Evolutionary conservation across 2,888 invertebrate genomes (phyloP), one percentile per base, ranked within the genome.

Genomic region (Osmoderma eremita): DNA sequence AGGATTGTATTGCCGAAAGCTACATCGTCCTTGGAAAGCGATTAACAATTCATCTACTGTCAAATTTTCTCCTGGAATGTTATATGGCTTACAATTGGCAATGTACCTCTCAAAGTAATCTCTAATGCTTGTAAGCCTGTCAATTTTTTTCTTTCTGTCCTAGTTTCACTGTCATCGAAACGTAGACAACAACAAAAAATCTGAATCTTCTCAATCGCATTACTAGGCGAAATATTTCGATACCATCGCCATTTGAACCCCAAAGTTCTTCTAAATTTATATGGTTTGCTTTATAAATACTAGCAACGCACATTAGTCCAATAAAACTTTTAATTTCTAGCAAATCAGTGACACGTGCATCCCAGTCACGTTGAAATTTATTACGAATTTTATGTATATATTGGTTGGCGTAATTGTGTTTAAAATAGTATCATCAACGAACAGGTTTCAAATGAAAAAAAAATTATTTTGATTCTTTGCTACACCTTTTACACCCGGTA

Each of bases 321-420:
- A 13, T 41, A 41, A 41, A 41, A 41, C 41, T 41, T 41, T 41
- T 13, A 41, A 41, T 41, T 41, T 22, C 18, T 22, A 51, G 10
- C 30, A 51, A 51, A 24, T 51, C 51, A 20, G 20, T 51, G 6
- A 24, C 24, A 51, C 51, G 51, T 51, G 20, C 51, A 51, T 51
- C 24, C 24, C 24, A 4, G 24, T 24, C 24, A 24, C 24, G 24
- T 24, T 51, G 51, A 51, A 51, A 51, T 51, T 51, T 51, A 24
- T 13, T 24, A 51, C 22, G 51, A 51, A 51, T 51, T 51, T 51
- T 51, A 51, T 24, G 20, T 51, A 51, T 51, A 51, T 51, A 51
- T 24, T 51, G 51, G 20, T 51, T 51, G 6, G 20, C 20, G 13
- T 13, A 41, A 3, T 13, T 41, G 41, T 41, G 41, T 41, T 41